Evolutionary conservation across 2,888 invertebrate species (phyloP).

Genomic region (Dryocosmus kuriphilus): DNA sequence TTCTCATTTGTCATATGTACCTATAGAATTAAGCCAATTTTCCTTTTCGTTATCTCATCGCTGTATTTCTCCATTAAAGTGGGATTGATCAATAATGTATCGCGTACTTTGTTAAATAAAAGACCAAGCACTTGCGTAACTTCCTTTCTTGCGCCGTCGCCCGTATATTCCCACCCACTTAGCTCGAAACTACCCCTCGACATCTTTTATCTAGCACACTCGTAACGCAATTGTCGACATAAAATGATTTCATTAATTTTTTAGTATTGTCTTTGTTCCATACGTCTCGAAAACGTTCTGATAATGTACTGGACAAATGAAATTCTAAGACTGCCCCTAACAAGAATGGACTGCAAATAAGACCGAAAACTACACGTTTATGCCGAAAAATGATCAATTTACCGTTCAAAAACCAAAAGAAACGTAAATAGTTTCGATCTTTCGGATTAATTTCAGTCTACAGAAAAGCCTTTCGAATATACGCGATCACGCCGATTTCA

Average conservation of each 20-base stretch:
- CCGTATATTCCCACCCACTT: too few species aligned
- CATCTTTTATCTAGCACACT: not conserved
- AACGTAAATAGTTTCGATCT: conserved; percentile 53
- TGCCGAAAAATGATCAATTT: conserved; percentile 49
- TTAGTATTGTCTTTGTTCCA: not conserved
- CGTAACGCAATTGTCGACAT: too few species aligned
- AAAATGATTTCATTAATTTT: not conserved
- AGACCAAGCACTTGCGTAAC: not conserved
- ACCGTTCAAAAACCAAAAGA: conserved; percentile 54
- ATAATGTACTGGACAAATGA: too few species aligned
- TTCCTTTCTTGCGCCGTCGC: too few species aligned
- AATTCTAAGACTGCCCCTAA: conserved; percentile 52
- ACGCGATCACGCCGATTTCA: conserved; percentile 45
- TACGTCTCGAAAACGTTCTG: too few species aligned
- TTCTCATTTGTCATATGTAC: too few species aligned
- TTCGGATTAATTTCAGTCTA: conserved; percentile 43
- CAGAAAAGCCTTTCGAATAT: too few species aligned
- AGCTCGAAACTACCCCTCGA: not conserved
- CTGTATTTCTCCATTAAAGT: too few species aligned
- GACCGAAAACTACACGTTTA: conserved; percentile 55
- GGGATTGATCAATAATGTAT: too few species aligned
- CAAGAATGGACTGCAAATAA: conserved; percentile 51
- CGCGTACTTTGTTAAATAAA: too few species aligned
- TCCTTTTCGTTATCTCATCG: too few species aligned
- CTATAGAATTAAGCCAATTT: too few species aligned